phyloP scores from a whole-genome alignment of 2,113 vertebrate species.

The Myotis davidii region DNA sequence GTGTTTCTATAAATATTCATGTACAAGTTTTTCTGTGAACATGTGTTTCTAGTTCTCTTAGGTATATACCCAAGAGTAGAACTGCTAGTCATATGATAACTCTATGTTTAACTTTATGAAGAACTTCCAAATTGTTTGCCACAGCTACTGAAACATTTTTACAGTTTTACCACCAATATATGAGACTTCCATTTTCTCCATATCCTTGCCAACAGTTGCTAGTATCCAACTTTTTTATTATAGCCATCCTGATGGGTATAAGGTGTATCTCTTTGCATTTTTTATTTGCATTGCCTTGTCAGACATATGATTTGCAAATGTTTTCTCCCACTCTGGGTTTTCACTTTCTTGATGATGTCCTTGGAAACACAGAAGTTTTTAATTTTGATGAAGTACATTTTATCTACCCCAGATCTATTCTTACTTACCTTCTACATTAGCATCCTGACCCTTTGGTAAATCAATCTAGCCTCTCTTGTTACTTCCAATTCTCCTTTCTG shows the following conservation, averaged over 20 bases:
- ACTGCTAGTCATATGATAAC: background rate
- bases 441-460: background rate
- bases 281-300: background rate
- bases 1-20: background rate
- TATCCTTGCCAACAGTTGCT: background rate
- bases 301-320: background rate
- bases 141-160: background rate
- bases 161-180: background rate
- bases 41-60: background rate
- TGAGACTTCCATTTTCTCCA: background rate
- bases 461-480: conserved; percentile 33
- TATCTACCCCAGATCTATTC: conserved; percentile 15
- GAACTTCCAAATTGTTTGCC: background rate
- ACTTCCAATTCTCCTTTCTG: background rate
- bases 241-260: background rate
- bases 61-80: background rate
- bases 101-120: background rate
- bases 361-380: background rate
- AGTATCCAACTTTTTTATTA: background rate
- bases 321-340: background rate
- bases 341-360: background rate
- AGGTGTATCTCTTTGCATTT: background rate
- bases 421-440: background rate
- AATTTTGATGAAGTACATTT: background rate
- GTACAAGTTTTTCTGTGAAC: background rate